These are phyloP conservation scores for Ochropleura leucogaster DNA, from an alignment of 2,888 invertebrate genomes.

Conservation along the genomic window DNA sequence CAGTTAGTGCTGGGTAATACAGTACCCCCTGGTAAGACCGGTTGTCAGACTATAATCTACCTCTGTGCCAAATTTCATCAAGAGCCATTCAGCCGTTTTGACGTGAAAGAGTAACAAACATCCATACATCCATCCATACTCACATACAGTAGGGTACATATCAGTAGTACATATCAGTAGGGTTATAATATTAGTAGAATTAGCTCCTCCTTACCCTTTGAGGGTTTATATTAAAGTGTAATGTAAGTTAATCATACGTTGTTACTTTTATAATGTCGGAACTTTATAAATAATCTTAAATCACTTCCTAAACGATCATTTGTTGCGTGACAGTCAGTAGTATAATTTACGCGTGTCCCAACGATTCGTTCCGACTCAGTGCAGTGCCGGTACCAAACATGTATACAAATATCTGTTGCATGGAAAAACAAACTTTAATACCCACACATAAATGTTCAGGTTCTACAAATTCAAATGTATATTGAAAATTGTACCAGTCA, in stretches of 20 bases:
- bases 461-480: not conserved
- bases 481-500: not conserved
- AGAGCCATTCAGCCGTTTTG: too few species aligned
- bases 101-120: too few species aligned
- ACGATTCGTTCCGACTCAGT: slow-evolving; percentile 28
- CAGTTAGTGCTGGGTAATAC: too few species aligned
- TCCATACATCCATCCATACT: too few species aligned
- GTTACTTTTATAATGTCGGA: not conserved
- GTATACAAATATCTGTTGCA: not conserved
- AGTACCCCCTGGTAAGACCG: too few species aligned
- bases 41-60: too few species aligned
- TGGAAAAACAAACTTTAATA: not conserved
- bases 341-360: slow-evolving; percentile 26
- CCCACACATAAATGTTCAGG: not conserved
- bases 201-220: too few species aligned
- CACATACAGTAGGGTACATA: too few species aligned
- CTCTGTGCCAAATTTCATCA: too few species aligned
- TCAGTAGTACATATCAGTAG: too few species aligned
- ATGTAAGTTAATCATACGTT: not conserved
- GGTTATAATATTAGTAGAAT: too few species aligned
- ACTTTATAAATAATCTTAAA: not conserved
- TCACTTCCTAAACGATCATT: slow-evolving; percentile 16
- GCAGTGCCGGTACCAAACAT: slow-evolving; percentile 20
- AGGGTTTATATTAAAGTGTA: too few species aligned
- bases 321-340: slow-evolving; percentile 15